Evolutionary conservation across 2,113 vertebrate genomes (phyloP), one percentile per base, ranked within the genome.

Genomic region (Oxygymnocypris stewartii): DNA sequence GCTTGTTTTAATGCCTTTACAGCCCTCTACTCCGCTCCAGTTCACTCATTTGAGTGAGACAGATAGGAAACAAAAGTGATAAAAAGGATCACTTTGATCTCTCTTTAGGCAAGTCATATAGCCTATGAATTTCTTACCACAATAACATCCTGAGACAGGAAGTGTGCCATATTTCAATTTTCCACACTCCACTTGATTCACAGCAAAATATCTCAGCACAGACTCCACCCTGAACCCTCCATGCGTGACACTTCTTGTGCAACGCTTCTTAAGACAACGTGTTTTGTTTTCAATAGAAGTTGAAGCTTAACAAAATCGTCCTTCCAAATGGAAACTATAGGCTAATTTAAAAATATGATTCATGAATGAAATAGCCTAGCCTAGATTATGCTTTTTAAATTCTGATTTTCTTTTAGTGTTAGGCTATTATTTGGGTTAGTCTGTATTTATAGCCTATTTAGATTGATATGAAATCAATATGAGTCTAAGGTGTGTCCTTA

Each of bases 71-170:
- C 31, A 71, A 71, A 8, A 18, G 28, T 35, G 31, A 35, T 8
- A 35, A 69, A 23, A 23, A 4, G 0, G 0, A 57, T 57, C 25
- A 35, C 49, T 42, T 69, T 82, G 28, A 51, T 63, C 54, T 31
- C 9, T 76, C 14, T 81, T 80, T 16, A 82, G 23, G 37, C 35
- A 65, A 74, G 23, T 63, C 28, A 23, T 16, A 61, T 31, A 74
- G 10, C 9, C 18, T 42, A 37, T 40, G 51, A 1, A 49, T 85
- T 37, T 78, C 63, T 73, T 37, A 47, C 88, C 71, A 12, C 73
- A 44, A 23, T 73, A 40, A 89, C 88, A 93, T 93, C 93, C 92
- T 91, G 91, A 92, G 86, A 89, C 90, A 92, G 91, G 92, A 93
- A 88, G 89, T 91, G 84, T 83, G 84, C 77, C 87, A 87, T 85